These are phyloP conservation scores for Leguminivora glycinivorella DNA, from an alignment of 1,140 invertebrate species.

Conservation along the genomic window DNA sequence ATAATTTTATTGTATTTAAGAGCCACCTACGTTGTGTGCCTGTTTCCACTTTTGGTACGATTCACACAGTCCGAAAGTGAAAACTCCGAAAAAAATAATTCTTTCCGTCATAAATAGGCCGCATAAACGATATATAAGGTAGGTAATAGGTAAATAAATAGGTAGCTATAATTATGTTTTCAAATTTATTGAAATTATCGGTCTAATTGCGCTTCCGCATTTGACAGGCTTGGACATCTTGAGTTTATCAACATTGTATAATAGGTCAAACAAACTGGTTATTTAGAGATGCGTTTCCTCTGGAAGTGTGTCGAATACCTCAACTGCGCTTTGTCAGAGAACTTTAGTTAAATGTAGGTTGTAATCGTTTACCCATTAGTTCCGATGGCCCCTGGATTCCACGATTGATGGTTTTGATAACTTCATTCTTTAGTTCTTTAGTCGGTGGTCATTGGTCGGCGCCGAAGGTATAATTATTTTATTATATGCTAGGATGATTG, in stretches of 20 bases:
- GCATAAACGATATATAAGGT: too few relatives aligned
- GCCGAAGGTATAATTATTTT: constrained; percentile 18
- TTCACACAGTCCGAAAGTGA: too few relatives aligned
- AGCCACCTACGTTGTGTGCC: too few relatives aligned
- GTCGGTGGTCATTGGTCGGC: constrained; percentile 11
- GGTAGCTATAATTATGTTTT: too few relatives aligned
- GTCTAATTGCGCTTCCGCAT: too few relatives aligned
- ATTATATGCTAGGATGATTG: background rate
- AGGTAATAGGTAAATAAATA: too few relatives aligned
- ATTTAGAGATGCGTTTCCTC: background rate
- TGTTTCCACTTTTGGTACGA: too few relatives aligned
- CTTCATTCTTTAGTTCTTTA: constrained; percentile 33
- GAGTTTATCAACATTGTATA: background rate
- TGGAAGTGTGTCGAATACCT: background rate
- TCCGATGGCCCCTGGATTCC: constrained; percentile 29
- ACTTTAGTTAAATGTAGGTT: constrained; percentile 38
- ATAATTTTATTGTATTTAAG: too few relatives aligned
- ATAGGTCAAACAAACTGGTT: constrained; percentile 11
- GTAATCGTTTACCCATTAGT: constrained; percentile 39
- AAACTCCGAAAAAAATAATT: too few relatives aligned
- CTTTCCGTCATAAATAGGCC: too few relatives aligned
- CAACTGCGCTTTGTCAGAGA: constrained; percentile 33
- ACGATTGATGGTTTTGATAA: constrained; percentile 46
- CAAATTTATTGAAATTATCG: too few relatives aligned
- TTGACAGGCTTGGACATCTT: too few relatives aligned